Evolutionary conservation across 2,888 invertebrate genomes (phyloP).

Genomic region (Synergus japonicus): DNA sequence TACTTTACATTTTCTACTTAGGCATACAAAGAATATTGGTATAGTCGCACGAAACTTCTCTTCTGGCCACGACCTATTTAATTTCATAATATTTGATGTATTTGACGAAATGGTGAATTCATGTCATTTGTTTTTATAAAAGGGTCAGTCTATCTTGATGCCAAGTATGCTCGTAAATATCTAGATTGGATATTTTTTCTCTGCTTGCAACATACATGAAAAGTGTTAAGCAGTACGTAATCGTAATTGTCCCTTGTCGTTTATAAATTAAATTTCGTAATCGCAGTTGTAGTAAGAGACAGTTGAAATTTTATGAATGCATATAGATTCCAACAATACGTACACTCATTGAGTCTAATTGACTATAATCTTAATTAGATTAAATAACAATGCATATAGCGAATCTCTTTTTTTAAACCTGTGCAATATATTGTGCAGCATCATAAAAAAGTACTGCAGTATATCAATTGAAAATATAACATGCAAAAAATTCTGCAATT

Average conservation of each 20-base stretch:
- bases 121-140: neutral
- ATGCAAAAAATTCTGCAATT: no score
- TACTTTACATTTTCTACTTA: no score
- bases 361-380: no score
- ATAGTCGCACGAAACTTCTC: no score
- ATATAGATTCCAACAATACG: neutral
- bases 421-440: no score
- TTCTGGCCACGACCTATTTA: no score
- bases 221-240: neutral
- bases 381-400: no score
- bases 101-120: neutral
- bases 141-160: slow-evolving; percentile 19
- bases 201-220: neutral
- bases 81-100: neutral
- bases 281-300: neutral
- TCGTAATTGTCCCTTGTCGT: neutral
- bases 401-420: no score
- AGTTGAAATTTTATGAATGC: neutral
- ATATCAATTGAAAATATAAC: no score
- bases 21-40: no score
- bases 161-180: neutral
- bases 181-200: neutral
- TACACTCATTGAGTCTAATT: no score
- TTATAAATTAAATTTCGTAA: neutral
- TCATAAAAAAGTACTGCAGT: no score